Evolutionary conservation across 2,888 invertebrate genomes (phyloP), one percentile per base, ranked within the genome.

Genomic region (Xestia c-nigrum): DNA sequence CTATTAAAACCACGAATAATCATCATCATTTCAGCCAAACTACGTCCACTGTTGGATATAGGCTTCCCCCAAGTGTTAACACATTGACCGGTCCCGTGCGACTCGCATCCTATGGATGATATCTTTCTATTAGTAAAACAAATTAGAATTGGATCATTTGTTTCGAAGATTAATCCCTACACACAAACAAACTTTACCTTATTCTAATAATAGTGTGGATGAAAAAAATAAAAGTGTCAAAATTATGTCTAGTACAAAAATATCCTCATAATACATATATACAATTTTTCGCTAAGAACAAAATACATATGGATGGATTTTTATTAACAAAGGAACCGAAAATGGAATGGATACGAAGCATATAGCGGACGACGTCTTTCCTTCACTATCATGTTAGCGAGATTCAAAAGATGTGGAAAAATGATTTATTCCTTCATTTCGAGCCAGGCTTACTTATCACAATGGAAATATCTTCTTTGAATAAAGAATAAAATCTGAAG

Each of bases 401-500:
- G 74, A 78, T 81, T 84, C 75, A 81, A 86, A 85, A 85, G 77
- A 77, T 86, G 80, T 85, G 72, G 86, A 83, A 80, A 86, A 84
- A 85, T 86, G 86, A 86, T 84, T 78, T 84, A 84, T 84, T 83
- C 83, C 52, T 79, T 80, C 85, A 85, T 82, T 82, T 79, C 69
- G 21, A 78, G 79, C 81, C 65, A 82, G 63, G 69, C 86, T 85
- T 83, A 76, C 79, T 80, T 85, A 76, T 69, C 70, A 76, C 83
- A 70, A 83, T 74, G 71, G 71, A 76, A 72, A 83, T 74, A 74
- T 74, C 73, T 76, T 74, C 47, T 76, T 74, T 66, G 69, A 72
- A 70, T 83, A 75, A 69, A 80, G 55, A 84, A 81, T 81, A n/a
- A 72, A 76, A 78, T 75, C 67, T 47, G 19, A 50, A 31, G 21